Base-by-base conservation (phyloP, 2,113 vertebrate genomes). In the Spilogale gracilis region DNA sequence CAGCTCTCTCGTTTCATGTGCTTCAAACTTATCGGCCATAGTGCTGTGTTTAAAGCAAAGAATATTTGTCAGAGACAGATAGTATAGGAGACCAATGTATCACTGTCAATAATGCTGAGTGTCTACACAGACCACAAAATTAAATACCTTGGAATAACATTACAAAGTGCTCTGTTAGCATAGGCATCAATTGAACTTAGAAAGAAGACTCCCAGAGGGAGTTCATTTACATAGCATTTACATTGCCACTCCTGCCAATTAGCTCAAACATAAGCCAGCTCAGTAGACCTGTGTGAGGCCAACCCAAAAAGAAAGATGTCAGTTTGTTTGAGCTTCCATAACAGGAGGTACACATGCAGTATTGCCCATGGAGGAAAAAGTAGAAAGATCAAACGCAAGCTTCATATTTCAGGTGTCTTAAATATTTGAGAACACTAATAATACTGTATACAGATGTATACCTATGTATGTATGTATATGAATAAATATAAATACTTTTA, bases 31-130 rank as follows among this genome's bases (percentile, higher is more conserved):
- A 92, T 95, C 67, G 89, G 71, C 25, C 54, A n/a, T 9, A 56
- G 56, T 63, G 85, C 89, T 93, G 20, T 94, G 25, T 79, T 93
- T 89, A 98, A 97, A 97, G 78, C 54, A 91, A 82, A 95, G 52
- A 74, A 73, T 80, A 45, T 94, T 93, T 96, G 76, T 92, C 85
- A 95, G 69, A 86, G 76, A 95, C 56, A 91, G 52, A 86, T 95
- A 94, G 23, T 48, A 65, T 69, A 85, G 67, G 45, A 86, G 86
- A 25, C 54, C 83, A 93, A 60, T 80, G 10, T 63, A 94, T 95
- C 79, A 97, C 27, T 96, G 92, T 97, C 96, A 95, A 48, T 96
- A 95, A 96, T 73, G 88, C 91, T 91, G 63, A 93, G 94, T 23
- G 23, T 93, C 89, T 93, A 89, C 67, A 89, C 67, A 97, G 89